These are phyloP conservation scores for Crepidodera aurea DNA, from an alignment of 2,888 invertebrate genomes.

Conservation along the genomic window DNA sequence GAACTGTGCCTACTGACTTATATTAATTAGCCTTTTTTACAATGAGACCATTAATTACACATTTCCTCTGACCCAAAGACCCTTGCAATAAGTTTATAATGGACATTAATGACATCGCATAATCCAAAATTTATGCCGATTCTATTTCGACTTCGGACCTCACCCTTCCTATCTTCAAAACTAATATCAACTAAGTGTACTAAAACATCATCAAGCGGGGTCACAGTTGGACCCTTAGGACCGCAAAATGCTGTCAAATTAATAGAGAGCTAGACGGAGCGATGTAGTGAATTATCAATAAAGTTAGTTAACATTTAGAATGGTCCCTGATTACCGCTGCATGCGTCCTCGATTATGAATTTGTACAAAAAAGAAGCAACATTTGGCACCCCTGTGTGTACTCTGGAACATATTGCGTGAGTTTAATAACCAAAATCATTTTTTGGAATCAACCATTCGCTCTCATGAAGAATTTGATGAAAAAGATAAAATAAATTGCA, in stretches of 20 bases:
- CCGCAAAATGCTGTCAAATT: constrained; percentile 49
- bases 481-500: too few relatives aligned
- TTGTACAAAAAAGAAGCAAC: background rate
- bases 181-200: constrained; percentile 13
- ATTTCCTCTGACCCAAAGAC: background rate
- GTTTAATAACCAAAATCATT: too few relatives aligned
- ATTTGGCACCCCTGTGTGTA: background rate
- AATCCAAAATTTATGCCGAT: background rate
- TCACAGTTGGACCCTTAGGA: constrained; percentile 38
- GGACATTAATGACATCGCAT: background rate
- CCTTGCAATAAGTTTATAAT: background rate
- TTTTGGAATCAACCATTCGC: too few relatives aligned
- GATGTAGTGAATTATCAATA: constrained; percentile 37
- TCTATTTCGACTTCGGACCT: background rate
- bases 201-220: constrained; percentile 41
- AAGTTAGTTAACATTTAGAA: constrained; percentile 34
- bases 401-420: too few relatives aligned
- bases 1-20: too few relatives aligned
- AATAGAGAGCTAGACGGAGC: constrained; percentile 44
- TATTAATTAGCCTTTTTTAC: too few relatives aligned
- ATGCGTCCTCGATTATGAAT: background rate
- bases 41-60: too few relatives aligned
- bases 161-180: background rate
- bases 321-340: constrained; percentile 25
- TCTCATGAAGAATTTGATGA: too few relatives aligned